Evolutionary conservation across 2,797 vertebrate genomes (phyloP).

Genomic region (Pseudopleuronectes americanus): DNA sequence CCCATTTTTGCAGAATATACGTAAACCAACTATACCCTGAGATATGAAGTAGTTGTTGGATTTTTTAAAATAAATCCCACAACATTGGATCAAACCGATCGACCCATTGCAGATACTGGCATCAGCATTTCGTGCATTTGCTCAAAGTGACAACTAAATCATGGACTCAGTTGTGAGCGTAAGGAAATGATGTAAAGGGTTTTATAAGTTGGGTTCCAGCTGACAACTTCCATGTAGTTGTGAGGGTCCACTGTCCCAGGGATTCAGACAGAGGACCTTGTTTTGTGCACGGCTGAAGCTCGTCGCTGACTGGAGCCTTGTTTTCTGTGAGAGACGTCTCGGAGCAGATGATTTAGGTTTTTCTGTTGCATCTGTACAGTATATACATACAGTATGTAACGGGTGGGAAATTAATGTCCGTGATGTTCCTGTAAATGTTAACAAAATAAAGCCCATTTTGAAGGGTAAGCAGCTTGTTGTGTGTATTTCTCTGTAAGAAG

Average conservation of each 20-base stretch:
- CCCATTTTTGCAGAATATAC: constrained; percentile 45
- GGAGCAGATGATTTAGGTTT: constrained; percentile 56
- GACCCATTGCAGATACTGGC: constrained; percentile 36
- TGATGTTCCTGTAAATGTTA: constrained; percentile 86
- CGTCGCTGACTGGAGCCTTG: constrained; percentile 66
- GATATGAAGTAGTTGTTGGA: constrained; percentile 11
- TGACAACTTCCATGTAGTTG: constrained; percentile 48
- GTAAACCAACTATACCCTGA: constrained; percentile 18
- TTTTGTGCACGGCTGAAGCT: constrained; percentile 75
- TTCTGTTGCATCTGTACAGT: constrained; percentile 82
- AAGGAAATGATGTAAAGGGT: constrained; percentile 22
- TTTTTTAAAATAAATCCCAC: constrained; percentile 20
- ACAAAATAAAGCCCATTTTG: constrained; percentile 86
- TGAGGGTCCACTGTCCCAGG: constrained; percentile 56
- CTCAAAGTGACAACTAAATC: constrained; percentile 41
- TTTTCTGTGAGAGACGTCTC: constrained; percentile 66
- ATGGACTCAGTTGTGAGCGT: constrained; percentile 38
- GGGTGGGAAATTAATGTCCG: constrained; percentile 82
- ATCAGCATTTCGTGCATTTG: constrained; percentile 53
- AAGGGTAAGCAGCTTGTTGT: constrained; percentile 55
- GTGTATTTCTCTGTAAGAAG: not conserved
- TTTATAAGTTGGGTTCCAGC: constrained; percentile 52
- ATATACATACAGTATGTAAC: constrained; percentile 73
- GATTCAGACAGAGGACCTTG: constrained; percentile 55
- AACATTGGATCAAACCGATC: constrained; percentile 40